phyloP scores from a whole-genome alignment of 2,797 vertebrate genomes.

The Melopsittacus undulatus region DNA sequence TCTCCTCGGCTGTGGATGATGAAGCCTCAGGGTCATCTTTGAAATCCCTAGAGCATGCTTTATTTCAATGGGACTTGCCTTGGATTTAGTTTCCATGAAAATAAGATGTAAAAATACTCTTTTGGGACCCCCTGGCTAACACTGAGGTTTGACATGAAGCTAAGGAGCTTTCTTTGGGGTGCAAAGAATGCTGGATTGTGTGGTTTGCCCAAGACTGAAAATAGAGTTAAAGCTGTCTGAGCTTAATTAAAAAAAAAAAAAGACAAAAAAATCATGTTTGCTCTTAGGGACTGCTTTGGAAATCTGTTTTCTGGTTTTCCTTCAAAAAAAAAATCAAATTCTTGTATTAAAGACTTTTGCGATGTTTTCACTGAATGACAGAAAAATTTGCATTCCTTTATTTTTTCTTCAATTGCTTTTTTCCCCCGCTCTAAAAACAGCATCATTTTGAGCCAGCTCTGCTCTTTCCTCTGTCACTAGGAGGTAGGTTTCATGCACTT shows the following conservation, averaged over 20 bases:
- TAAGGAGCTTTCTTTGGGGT: neutral
- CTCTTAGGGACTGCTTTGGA: neutral
- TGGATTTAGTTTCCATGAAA: neutral
- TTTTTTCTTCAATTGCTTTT: neutral
- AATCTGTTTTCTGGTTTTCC: too few species aligned
- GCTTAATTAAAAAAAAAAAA: neutral
- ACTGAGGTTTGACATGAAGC: neutral
- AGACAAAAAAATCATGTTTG: neutral
- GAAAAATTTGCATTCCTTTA: neutral
- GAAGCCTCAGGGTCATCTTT: neutral
- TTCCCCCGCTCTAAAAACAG: neutral
- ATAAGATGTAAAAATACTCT: neutral
- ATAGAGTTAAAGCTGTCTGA: neutral
- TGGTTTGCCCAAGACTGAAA: neutral
- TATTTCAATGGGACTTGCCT: neutral
- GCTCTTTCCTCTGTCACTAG: neutral
- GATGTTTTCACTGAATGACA: neutral
- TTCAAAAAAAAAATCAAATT: neutral
- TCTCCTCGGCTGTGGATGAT: neutral
- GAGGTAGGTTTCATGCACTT: neutral
- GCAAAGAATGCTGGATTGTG: neutral
- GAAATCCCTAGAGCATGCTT: neutral
- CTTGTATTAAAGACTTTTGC: neutral
- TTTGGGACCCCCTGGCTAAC: neutral
- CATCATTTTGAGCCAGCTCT: neutral